Evolutionary conservation across 2,888 invertebrate genomes (phyloP), one percentile per base, ranked within the genome.

Genomic region (Euproctis similis): DNA sequence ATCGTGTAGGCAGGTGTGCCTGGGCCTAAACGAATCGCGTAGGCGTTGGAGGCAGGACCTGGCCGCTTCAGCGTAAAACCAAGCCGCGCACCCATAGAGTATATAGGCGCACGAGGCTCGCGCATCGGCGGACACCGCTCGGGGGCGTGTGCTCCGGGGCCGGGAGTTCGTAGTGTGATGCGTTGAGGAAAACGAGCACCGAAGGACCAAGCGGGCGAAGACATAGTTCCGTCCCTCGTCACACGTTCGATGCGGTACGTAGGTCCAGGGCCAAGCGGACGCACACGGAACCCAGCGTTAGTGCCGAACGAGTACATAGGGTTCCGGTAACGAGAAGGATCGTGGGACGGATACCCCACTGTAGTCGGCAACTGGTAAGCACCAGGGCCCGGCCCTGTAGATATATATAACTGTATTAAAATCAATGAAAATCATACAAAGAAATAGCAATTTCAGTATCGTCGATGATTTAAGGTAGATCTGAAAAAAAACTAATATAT

Each of bases 311-410:
- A 87, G 64, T 81, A 91, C 61, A 89, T 87, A 3, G 91, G 91
- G 63, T 85, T 85, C 42, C 90, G 82, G 55, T 80, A 72, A 8
- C 82, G 85, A 5, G 89, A 87, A 10, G 86, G 84, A 71, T 91
- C 91, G 68, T 91, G 91, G 9, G 64, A 52, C 7, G 73, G 61
- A 62, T 75, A 89, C 2, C 91, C 91, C 18, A 88, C 85, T 12
- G 88, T 85, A 1, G 88, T 69, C 8, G 89, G 90, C 35, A 92
- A 74, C 62, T 62, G 53, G 65, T 91, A 90, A 28, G 87, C 87
- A 37, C 87, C 88, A 13, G 91, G 90, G 2, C 91, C 91, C 28
- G 91, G 91, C 25, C 90, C 90, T 89, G 56, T 3, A 10, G n/a
- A n/a, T n/a, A n/a, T n/a, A n/a, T n/a, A n/a, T n/a, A n/a, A n/a